Evolutionary conservation across 2,888 invertebrate species (phyloP).

Genomic region (Chouioia cunea): DNA sequence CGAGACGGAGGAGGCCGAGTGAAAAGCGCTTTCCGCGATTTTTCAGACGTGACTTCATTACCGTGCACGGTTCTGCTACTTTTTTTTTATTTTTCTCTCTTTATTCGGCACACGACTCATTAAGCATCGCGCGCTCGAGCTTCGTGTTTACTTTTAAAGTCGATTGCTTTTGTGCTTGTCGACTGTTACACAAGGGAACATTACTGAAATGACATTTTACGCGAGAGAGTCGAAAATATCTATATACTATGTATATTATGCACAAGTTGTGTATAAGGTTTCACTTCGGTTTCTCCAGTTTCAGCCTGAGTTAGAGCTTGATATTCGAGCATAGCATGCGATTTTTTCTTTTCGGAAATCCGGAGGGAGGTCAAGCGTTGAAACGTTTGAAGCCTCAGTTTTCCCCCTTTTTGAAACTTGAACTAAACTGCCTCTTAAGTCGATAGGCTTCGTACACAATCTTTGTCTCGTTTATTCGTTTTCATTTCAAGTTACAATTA

Average conservation of each 20-base stretch:
- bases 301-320: conserved; percentile 5
- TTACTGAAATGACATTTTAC: too few species aligned
- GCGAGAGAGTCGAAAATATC: too few species aligned
- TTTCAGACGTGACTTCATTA: conserved; percentile 37
- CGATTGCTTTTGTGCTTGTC: too few species aligned
- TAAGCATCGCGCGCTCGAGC: conserved; percentile 12
- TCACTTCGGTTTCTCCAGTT: conserved; percentile 15
- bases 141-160: too few species aligned
- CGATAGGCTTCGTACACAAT: too few species aligned
- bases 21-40: conserved; percentile 30
- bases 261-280: background rate
- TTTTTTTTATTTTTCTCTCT: conserved; percentile 2
- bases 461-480: too few species aligned
- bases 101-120: background rate
- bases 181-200: too few species aligned
- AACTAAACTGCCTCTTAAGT: background rate
- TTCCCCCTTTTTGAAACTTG: conserved; percentile 11
- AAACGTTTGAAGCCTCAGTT: background rate
- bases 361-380: conserved; percentile 16
- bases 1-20: too few species aligned
- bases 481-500: too few species aligned
- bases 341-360: conserved; percentile 9
- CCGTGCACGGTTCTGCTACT: background rate
- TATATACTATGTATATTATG: too few species aligned
- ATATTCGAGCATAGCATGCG: conserved; percentile 9